Conservation (phyloP, 37 sponge, comb jelly and placozoan genomes). For the Hormiphora californensis region DNA sequence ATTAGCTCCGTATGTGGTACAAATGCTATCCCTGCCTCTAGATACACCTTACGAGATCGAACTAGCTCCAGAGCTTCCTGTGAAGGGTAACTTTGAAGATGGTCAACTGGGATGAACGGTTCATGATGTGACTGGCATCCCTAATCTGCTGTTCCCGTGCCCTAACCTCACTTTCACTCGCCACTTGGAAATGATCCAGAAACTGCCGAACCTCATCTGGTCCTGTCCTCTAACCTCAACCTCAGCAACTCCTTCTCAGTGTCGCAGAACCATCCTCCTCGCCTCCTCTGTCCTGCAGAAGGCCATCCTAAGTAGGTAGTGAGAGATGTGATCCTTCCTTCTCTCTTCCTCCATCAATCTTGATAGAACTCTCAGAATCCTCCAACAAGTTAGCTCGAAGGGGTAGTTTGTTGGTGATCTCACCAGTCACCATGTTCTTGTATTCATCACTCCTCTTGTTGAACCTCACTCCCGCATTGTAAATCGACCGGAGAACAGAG, state of each 20-base stretch:
- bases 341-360: constrained; percentile 58
- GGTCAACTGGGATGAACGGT: not conserved
- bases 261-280: constrained; percentile 37
- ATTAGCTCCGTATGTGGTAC: constrained; percentile 63
- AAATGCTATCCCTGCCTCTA: constrained; percentile 65
- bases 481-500: constrained; percentile 1
- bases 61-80: constrained; percentile 75
- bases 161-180: not conserved
- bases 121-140: not conserved
- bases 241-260: constrained; percentile 25
- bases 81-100: constrained; percentile 63
- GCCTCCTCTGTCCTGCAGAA: constrained; percentile 65
- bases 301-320: constrained; percentile 89
- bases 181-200: not conserved
- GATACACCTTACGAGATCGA: constrained; percentile 57
- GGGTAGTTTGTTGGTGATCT: constrained; percentile 56
- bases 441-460: constrained; percentile 36
- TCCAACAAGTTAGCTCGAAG: constrained; percentile 54
- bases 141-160: not conserved
- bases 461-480: constrained; percentile 54
- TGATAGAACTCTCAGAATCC: not conserved
- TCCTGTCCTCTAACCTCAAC: not conserved
- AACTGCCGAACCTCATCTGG: constrained; percentile 5
- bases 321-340: constrained; percentile 83
- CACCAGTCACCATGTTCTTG: constrained; percentile 31